phyloP scores from a whole-genome alignment of 2,888 invertebrate species.

The Leptodirus hochenwartii region DNA sequence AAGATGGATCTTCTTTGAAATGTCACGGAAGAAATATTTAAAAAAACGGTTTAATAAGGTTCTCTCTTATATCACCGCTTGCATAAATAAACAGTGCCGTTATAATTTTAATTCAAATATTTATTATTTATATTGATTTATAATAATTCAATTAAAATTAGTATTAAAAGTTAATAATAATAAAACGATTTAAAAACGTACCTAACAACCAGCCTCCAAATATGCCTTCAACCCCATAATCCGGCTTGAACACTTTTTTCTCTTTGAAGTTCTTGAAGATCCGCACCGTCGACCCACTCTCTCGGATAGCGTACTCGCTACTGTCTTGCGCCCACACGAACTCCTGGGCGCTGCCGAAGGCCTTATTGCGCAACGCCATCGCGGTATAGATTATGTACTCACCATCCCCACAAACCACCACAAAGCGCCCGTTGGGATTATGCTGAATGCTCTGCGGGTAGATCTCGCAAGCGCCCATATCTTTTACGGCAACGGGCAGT shows the following conservation, averaged over 20 bases:
- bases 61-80: no score
- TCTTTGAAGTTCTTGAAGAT: constrained; percentile 99
- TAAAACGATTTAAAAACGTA: no score
- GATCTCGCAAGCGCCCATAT: constrained; percentile 98
- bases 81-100: no score
- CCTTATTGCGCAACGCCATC: constrained; percentile 97
- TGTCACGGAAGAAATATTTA: no score
- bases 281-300: constrained; percentile 77
- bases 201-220: constrained; percentile 25
- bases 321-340: constrained; percentile 98
- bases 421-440: constrained; percentile 89
- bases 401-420: constrained; percentile 97
- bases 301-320: constrained; percentile 62
- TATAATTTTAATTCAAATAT: no score
- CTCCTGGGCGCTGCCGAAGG: constrained; percentile 95
- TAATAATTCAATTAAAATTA: no score
- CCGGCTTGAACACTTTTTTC: constrained; percentile 86
- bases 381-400: constrained; percentile 99
- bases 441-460: constrained; percentile 97
- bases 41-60: no score
- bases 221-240: constrained; percentile 85
- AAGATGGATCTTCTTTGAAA: no score
- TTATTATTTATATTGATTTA: no score
- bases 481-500: constrained; percentile 86
- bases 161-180: no score